Conservation (phyloP, 92 coral and sea anemone species). For the Ricordea florida region DNA sequence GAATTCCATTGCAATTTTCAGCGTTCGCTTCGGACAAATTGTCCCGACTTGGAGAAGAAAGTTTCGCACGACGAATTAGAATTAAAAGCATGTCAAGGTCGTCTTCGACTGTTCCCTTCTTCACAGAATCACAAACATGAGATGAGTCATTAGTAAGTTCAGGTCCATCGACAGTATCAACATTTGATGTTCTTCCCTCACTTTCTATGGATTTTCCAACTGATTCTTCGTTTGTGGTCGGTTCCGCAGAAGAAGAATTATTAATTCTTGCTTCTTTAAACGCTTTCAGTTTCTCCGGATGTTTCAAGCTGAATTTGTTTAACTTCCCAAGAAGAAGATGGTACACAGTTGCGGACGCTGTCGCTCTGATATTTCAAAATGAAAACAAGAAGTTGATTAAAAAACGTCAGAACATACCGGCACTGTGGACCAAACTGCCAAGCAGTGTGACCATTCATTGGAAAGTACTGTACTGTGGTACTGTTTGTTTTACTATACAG, state of each 20-base stretch:
- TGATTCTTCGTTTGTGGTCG: not conserved
- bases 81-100: not conserved
- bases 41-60: conserved; percentile 43
- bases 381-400: not conserved
- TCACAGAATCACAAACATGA: conserved; percentile 4
- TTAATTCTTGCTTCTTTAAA: too few relatives aligned
- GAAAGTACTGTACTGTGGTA: too few relatives aligned
- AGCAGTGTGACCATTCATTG: too few relatives aligned
- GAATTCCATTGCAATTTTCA: not conserved
- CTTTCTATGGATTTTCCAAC: not conserved
- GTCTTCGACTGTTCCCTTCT: not conserved
- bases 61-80: conserved; percentile 3
- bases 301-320: conserved; percentile 55
- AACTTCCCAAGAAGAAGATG: conserved; percentile 70
- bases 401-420: too few relatives aligned
- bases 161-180: too few relatives aligned
- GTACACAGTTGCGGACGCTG: conserved; percentile 77
- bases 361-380: conserved; percentile 42
- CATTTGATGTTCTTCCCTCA: too few relatives aligned
- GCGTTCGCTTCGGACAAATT: conserved; percentile 3
- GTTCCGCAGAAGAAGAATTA: too few relatives aligned
- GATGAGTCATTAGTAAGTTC: not conserved
- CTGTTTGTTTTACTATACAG: too few relatives aligned
- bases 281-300: conserved; percentile 39
- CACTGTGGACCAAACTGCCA: too few relatives aligned